Evolutionary conservation across 2,797 vertebrate species (phyloP).

Genomic region (Pogoniulus pusillus): DNA sequence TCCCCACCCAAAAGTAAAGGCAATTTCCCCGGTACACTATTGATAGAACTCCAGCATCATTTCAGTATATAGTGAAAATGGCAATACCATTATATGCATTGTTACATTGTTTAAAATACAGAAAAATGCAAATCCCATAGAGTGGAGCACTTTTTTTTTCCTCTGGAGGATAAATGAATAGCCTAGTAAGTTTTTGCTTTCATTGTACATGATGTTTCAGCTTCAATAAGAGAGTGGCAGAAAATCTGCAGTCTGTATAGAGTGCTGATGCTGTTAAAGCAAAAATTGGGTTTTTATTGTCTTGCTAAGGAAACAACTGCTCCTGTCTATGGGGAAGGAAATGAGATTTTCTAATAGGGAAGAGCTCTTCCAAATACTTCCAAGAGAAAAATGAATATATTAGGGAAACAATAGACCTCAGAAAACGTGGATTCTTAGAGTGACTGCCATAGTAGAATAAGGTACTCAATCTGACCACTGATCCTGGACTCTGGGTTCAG

Average conservation of each 20-base stretch:
- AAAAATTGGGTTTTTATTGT: slow-evolving; percentile 24
- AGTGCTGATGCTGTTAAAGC: not conserved
- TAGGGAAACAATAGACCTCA: not conserved
- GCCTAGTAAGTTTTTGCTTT: not conserved
- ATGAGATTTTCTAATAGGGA: not conserved
- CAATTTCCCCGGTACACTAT: not conserved
- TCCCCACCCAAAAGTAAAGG: not conserved
- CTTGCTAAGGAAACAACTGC: slow-evolving; percentile 13
- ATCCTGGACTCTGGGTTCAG: not conserved
- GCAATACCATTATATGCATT: not conserved
- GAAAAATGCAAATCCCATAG: not conserved
- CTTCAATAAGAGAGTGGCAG: not conserved
- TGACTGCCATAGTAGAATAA: not conserved
- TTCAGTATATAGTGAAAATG: not conserved
- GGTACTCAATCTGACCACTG: not conserved
- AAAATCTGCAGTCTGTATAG: not conserved
- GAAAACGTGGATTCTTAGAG: not conserved
- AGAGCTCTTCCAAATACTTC: not conserved
- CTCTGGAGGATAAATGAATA: slow-evolving; percentile 5
- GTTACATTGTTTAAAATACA: not conserved
- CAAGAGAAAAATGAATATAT: not conserved
- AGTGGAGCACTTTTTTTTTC: not conserved
- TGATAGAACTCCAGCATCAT: not conserved
- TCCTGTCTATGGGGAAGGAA: slow-evolving; percentile 1
- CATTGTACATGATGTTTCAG: not conserved